Evolutionary conservation across 2,888 invertebrate genomes (phyloP), one percentile per base, ranked within the genome.

Genomic region (Calliphora vomitoria): DNA sequence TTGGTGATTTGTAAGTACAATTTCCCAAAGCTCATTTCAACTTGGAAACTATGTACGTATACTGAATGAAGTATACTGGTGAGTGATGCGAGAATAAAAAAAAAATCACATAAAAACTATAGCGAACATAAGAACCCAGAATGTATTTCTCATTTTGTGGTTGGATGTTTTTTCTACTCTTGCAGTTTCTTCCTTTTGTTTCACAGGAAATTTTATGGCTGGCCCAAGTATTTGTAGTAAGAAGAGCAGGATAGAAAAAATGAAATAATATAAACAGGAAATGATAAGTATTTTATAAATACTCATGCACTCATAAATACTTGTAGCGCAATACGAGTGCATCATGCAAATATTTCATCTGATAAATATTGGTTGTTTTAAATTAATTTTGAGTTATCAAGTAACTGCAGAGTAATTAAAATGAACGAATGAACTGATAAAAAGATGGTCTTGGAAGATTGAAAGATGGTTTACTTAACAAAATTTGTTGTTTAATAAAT

Each of bases 21-120:
- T 88, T 85, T 88, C 89, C 87, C 89, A 88, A 38, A 89, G 89
- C 88, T 89, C 89, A 89, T 89, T 89, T 86, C 75, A 76, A 82
- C 75, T 82, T 82, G 0, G 60, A 60, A 82, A 82, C 68, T 76
- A 66, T 5, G 0, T 1, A 31, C 5, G 0, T 66, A n/a, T n/a
- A n/a, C n/a, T n/a, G n/a, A 75, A 35, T 20, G 10, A 47, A 60
- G 50, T 47, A 35, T 35, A 35, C 35, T 44, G 25, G 11, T 44
- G 25, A 72, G 4, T 20, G 18, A 25, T 25, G 25, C 25, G 25
- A 25, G 15, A 6, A 68, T 44, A 50, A 41, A 53, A 41, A n/a
- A n/a, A n/a, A n/a, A n/a, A n/a, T n/a, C n/a, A n/a, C n/a, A n/a
- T n/a, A n/a, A n/a, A 62, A 20, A 20, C 60, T 41, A 31, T 5